These are phyloP conservation scores for Oryzias celebensis DNA, from an alignment of 2,113 vertebrate species.

Conservation along the genomic window DNA sequence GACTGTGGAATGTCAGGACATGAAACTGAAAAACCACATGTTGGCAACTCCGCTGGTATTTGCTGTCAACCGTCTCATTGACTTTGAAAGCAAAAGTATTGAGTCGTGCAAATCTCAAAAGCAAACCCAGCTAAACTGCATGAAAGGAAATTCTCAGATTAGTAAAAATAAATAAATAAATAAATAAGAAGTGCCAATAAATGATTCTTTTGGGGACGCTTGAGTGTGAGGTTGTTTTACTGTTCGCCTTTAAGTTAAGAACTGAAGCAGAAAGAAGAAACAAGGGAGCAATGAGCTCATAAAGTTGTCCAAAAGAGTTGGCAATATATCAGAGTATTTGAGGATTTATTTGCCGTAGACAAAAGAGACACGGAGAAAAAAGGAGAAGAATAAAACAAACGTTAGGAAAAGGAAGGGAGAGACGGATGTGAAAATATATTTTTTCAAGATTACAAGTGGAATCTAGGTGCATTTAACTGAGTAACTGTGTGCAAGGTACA, in stretches of 20 bases:
- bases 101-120: conserved; percentile 46
- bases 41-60: conserved; percentile 41
- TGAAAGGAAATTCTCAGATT: conserved; percentile 37
- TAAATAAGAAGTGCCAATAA: conserved; percentile 25
- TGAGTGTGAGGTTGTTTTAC: conserved; percentile 36
- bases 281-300: conserved; percentile 53
- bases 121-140: conserved; percentile 56
- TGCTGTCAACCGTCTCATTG: conserved; percentile 17
- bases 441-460: conserved; percentile 29
- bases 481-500: conserved; percentile 16
- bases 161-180: conserved; percentile 10
- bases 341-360: conserved; percentile 61
- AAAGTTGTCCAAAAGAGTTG: conserved; percentile 73
- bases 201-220: conserved; percentile 30
- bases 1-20: conserved; percentile 45
- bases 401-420: conserved; percentile 22
- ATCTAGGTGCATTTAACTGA: conserved; percentile 4
- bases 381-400: conserved; percentile 43
- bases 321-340: conserved; percentile 63
- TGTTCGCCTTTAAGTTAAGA: conserved; percentile 27
- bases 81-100: conserved; percentile 56
- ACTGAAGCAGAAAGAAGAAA: conserved; percentile 35
- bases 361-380: conserved; percentile 38
- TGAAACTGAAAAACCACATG: conserved; percentile 56
- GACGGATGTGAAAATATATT: conserved; percentile 19